These are phyloP conservation scores for Gymnothorax reevesii DNA, from an alignment of 2,797 vertebrate species.

Conservation along the genomic window DNA sequence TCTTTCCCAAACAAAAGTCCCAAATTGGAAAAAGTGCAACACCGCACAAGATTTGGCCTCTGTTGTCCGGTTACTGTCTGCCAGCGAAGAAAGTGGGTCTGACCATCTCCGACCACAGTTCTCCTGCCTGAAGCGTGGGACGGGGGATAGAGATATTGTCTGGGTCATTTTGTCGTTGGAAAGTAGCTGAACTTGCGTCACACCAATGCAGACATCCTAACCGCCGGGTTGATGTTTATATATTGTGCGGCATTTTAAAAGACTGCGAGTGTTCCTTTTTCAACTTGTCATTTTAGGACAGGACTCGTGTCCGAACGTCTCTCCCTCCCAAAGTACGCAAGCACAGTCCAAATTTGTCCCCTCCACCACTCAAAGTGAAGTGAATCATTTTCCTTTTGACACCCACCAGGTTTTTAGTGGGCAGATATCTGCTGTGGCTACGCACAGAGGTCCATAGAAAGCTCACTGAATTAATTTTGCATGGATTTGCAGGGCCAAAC, in stretches of 20 bases:
- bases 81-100: neutral
- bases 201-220: neutral
- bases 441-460: neutral
- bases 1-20: neutral
- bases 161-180: neutral
- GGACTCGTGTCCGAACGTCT: neutral
- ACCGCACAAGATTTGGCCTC: neutral
- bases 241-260: neutral
- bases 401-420: neutral
- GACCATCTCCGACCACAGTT: neutral
- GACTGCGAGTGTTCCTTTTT: neutral
- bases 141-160: neutral
- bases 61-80: neutral
- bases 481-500: neutral
- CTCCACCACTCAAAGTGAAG: neutral
- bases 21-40: neutral
- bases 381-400: neutral
- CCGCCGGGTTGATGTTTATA: neutral
- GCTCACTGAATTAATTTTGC: neutral
- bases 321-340: neutral
- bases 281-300: neutral
- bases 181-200: slow-evolving; percentile 1
- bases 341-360: neutral
- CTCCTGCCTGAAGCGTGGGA: neutral
- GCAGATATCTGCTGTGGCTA: neutral